Evolutionary conservation across 2,888 invertebrate species (phyloP).

Genomic region (Muscina levida): DNA sequence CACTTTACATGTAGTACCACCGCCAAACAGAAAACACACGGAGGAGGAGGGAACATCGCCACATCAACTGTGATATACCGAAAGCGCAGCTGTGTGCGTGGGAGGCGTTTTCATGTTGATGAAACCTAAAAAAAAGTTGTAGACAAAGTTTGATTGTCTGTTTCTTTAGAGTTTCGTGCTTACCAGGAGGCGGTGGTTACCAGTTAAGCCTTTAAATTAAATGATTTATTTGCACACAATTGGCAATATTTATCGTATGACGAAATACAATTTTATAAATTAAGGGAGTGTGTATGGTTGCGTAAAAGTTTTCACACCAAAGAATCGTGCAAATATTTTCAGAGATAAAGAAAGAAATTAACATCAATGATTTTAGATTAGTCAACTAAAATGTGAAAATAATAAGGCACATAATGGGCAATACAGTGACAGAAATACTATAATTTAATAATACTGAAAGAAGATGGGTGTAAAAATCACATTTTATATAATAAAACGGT

Average conservation of each 20-base stretch:
- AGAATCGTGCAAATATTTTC: conserved; percentile 9
- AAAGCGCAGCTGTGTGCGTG: not conserved
- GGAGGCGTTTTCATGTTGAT: conserved; percentile 24
- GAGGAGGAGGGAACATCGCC: not conserved
- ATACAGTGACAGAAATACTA: no score
- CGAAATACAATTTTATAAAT: conserved; percentile 18
- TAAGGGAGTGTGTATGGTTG: conserved; percentile 27
- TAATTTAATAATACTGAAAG: no score
- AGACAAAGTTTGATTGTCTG: not conserved
- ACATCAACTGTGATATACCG: not conserved
- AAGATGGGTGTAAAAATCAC: no score
- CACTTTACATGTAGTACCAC: conserved; percentile 38
- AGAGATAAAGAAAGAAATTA: no score
- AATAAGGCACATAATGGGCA: no score
- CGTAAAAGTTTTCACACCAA: not conserved
- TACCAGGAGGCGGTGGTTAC: conserved; percentile 29
- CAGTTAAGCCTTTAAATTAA: conserved; percentile 42
- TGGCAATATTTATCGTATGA: no score
- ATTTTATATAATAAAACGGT: no score
- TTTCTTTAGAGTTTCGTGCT: not conserved
- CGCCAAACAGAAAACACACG: no score
- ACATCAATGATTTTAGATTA: no score
- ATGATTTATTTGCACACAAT: conserved; percentile 46
- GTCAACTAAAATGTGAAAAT: no score
- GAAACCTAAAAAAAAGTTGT: conserved; percentile 23